Conservation (phyloP, 2,797 vertebrate genomes). For the Hydrolagus colliei region DNA sequence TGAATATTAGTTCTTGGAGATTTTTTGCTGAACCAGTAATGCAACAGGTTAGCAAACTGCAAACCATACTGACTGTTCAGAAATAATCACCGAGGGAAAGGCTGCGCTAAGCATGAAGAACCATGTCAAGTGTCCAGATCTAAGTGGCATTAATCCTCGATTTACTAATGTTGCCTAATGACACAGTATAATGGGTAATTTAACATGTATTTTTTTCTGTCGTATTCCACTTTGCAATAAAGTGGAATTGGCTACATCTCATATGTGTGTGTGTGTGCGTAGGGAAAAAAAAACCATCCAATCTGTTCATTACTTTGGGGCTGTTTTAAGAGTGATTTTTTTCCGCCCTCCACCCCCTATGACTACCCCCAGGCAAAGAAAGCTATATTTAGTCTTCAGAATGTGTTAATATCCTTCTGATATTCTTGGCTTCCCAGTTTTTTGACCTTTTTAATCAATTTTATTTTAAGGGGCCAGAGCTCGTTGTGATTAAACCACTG, state of each 20-base stretch:
- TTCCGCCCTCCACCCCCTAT: not conserved
- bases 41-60: not conserved
- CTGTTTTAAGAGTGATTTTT: not conserved
- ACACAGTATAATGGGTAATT: not conserved
- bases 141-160: conserved; percentile 7
- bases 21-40: not conserved
- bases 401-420: not conserved
- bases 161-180: not conserved
- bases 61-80: not conserved
- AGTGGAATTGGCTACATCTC: no score
- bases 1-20: no score
- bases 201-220: not conserved
- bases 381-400: not conserved
- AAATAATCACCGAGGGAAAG: not conserved
- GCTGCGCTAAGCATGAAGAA: not conserved
- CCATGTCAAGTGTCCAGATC: not conserved
- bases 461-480: not conserved
- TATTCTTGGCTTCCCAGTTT: no score
- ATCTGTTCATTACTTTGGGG: not conserved
- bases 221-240: no score
- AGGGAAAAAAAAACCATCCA: not conserved
- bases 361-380: not conserved
- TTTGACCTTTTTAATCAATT: not conserved
- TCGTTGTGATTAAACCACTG: not conserved
- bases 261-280: not conserved